These are phyloP conservation scores for Montipora cactus DNA, from an alignment of 64 coral and sea anemone species.

Conservation along the genomic window DNA sequence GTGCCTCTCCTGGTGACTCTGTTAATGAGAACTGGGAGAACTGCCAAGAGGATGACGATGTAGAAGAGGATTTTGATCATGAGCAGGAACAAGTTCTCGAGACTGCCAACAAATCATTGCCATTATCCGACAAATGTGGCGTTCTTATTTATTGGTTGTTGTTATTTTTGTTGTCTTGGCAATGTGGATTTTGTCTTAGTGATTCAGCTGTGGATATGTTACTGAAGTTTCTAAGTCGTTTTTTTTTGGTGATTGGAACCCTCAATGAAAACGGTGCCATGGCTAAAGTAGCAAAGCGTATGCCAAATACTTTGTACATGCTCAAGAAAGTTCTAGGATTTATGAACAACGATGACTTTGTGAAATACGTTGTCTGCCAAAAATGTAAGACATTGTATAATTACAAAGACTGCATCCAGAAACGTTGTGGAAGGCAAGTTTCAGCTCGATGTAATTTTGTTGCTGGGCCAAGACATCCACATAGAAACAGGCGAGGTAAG, in stretches of 20 bases:
- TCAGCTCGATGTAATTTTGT: constrained; percentile 72
- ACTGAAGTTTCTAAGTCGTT: constrained; percentile 65
- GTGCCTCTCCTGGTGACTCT: not conserved
- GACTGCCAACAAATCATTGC: not conserved
- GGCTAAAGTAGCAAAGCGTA: constrained; percentile 7
- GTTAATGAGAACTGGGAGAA: constrained; percentile 51
- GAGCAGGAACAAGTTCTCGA: not conserved
- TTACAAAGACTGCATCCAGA: constrained; percentile 71
- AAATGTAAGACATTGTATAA: constrained; percentile 58
- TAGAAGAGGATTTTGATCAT: constrained; percentile 30
- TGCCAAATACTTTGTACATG: constrained; percentile 53
- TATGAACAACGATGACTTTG: constrained; percentile 33
- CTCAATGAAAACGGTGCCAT: constrained; percentile 38
- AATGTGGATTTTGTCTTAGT: constrained; percentile 54
- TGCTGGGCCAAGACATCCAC: constrained; percentile 67
- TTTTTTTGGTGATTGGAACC: constrained; percentile 65
- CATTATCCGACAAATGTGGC: constrained; percentile 24
- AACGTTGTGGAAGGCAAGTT: constrained; percentile 58
- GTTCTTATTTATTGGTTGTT: constrained; percentile 52
- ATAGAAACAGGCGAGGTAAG: constrained; percentile 58
- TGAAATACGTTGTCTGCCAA: constrained; percentile 72
- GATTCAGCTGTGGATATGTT: constrained; percentile 65
- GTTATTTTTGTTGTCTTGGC: constrained; percentile 68
- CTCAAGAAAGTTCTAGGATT: constrained; percentile 62
- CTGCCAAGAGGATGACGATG: constrained; percentile 11